Evolutionary conservation across 2,888 invertebrate species (phyloP), one percentile per base, ranked within the genome.

Genomic region (Marasmarcha lunaedactyla): DNA sequence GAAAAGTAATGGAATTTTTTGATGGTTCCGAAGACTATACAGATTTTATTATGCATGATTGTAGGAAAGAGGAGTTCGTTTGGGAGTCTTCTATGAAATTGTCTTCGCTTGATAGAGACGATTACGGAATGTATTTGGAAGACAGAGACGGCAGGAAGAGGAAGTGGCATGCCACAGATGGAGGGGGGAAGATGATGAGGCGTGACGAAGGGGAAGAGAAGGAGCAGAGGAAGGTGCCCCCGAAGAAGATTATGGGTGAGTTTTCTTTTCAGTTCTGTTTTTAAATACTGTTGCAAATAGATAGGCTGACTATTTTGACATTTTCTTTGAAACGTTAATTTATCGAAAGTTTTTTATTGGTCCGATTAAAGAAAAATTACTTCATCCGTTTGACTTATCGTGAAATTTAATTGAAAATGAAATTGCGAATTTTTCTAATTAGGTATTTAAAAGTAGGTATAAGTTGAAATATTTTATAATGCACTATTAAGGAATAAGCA

Each of bases 231-330:
- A 78, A 67, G 46, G 46, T 71, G 55, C 79, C 78, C 48, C 79
- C 78, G 1, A 81, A 81, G 63, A 83, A 83, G 46, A 46, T 73
- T 53, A 72, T 81, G 68, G 76, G 81, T 83, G 45, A 71, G 81
- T 72, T 11, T 13, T n/a, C 7, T 20, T 20, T 20, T 20, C 4
- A n/a, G n/a, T n/a, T n/a, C n/a, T n/a, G 37, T 35, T 15, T 34
- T 40, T 12, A n/a, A n/a, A n/a, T n/a, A n/a, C n/a, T n/a, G n/a
- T n/a, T n/a, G n/a, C n/a, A n/a, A n/a, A n/a, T n/a, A n/a, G n/a
- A n/a, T n/a, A n/a, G n/a, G n/a, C n/a, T n/a, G n/a, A n/a, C n/a
- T n/a, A n/a, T n/a, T n/a, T n/a, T n/a, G n/a, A n/a, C n/a, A n/a
- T n/a, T n/a, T n/a, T n/a, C n/a, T n/a, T n/a, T n/a, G n/a, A n/a